A percentile compares a stretch with the other conserved stretches of the same genome.
Conservation (phyloP, 2,113 vertebrate genomes). For the Bucco capensis region DNA sequence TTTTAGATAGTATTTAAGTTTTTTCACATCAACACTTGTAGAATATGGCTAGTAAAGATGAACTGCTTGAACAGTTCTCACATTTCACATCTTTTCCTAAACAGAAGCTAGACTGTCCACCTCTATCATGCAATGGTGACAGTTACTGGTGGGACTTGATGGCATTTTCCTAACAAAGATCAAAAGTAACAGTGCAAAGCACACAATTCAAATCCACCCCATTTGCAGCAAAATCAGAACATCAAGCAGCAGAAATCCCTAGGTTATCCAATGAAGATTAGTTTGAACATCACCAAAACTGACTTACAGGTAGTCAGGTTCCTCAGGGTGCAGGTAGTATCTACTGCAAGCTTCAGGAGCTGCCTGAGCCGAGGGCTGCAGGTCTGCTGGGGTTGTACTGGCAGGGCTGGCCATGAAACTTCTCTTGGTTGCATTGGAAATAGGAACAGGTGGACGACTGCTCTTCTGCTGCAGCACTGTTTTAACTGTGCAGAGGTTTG, state of each 20-base stretch:
- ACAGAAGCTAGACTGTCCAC: not conserved
- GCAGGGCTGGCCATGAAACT: constrained; percentile 82
- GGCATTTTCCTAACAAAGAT: not conserved
- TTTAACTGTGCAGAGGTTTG: constrained; percentile 73
- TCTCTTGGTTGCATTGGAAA: constrained; percentile 86
- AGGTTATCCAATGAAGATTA: fast-evolving
- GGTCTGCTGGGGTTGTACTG: constrained; percentile 53
- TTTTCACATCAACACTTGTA: not conserved
- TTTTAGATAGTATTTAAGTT: not conserved
- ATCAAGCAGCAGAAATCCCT: not conserved
- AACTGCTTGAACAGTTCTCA: not conserved
- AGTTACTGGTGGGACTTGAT: not conserved
- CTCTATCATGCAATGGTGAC: not conserved
- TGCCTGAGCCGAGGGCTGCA: constrained; percentile 2
- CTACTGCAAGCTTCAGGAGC: constrained; percentile 79
- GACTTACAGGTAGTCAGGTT: constrained; percentile 84
- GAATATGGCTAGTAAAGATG: not conserved
- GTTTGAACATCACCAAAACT: not conserved
- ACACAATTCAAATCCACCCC: not conserved
- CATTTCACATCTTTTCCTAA: not conserved
- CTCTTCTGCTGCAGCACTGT: constrained; percentile 80
- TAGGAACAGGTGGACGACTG: constrained; percentile 77
- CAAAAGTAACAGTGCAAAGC: not conserved
- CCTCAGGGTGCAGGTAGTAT: constrained; percentile 85
- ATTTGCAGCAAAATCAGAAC: not conserved